A percentile compares a stretch with the other conserved stretches of the same genome.
These are phyloP conservation scores for Phenganax marumi DNA, from an alignment of 92 coral and sea anemone species.

Conservation along the genomic window DNA sequence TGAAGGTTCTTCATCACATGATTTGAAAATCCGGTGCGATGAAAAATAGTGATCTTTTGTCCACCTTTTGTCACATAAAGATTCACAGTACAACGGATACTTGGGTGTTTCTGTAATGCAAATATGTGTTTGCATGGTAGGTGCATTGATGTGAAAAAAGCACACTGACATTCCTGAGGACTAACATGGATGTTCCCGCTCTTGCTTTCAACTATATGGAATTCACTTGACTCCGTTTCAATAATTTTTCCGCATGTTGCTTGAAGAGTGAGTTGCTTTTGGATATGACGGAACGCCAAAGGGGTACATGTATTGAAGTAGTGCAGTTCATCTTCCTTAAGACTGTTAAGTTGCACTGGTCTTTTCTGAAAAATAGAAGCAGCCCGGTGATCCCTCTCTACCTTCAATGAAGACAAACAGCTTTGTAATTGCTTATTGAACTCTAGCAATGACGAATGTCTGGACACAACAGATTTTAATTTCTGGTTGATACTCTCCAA, in stretches of 20 bases:
- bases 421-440: conserved; percentile 45
- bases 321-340: conserved; percentile 22
- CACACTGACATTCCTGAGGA: no score
- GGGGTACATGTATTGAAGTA: conserved; percentile 46
- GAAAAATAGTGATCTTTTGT: conserved; percentile 22
- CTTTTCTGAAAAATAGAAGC: conserved; percentile 44
- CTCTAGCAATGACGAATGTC: conserved; percentile 48
- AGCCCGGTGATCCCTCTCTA: conserved; percentile 51
- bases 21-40: conserved; percentile 39
- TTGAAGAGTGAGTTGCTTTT: background rate
- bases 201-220: no score
- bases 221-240: no score
- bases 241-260: no score
- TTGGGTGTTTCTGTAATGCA: conserved; percentile 29
- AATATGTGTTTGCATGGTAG: background rate
- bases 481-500: conserved; percentile 55
- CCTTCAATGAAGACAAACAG: conserved; percentile 44
- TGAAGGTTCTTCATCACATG: no score
- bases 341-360: conserved; percentile 34
- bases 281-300: conserved; percentile 39
- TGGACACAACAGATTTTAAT: conserved; percentile 47
- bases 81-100: conserved; percentile 15
- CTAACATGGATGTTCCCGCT: no score
- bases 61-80: conserved; percentile 48
- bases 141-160: no score